Evolutionary conservation across 1,140 invertebrate genomes (phyloP).

Genomic region (Diachasmimorpha longicaudata): DNA sequence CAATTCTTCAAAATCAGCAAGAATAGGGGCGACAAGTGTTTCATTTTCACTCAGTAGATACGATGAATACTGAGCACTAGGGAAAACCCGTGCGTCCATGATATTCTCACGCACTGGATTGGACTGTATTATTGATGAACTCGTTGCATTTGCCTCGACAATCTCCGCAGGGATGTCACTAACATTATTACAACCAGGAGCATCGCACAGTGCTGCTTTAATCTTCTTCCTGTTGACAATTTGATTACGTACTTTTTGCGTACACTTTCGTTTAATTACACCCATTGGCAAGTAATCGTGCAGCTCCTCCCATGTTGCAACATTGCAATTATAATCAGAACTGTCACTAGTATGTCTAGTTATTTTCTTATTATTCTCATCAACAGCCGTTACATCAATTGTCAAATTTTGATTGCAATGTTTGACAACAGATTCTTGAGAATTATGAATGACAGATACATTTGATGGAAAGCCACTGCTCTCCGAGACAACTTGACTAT

Average conservation of each 20-base stretch:
- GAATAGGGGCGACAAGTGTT: neutral
- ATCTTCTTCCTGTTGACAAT: neutral
- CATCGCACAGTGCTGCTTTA: neutral
- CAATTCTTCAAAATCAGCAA: constrained; percentile 12
- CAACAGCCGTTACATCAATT: neutral
- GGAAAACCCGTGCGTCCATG: neutral
- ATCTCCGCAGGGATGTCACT: neutral
- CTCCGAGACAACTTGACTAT: constrained; percentile 8
- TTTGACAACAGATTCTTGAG: constrained; percentile 16
- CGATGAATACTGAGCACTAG: neutral
- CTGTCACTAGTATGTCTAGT: constrained; percentile 13
- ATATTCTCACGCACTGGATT: neutral
- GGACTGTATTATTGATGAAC: neutral
- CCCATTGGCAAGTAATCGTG: constrained; percentile 25
- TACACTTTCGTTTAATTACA: neutral
- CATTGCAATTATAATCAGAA: constrained; percentile 33
- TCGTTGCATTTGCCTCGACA: neutral
- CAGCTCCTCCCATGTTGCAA: constrained; percentile 31
- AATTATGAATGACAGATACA: constrained; percentile 25
- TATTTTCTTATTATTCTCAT: constrained; percentile 14
- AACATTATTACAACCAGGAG: neutral
- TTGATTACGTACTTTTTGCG: neutral
- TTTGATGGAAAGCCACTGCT: constrained; percentile 4
- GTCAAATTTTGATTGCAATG: neutral
- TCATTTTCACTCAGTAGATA: constrained; percentile 14